These are phyloP conservation scores for Lethocerus indicus DNA, from an alignment of 1,140 invertebrate species.

Conservation along the genomic window DNA sequence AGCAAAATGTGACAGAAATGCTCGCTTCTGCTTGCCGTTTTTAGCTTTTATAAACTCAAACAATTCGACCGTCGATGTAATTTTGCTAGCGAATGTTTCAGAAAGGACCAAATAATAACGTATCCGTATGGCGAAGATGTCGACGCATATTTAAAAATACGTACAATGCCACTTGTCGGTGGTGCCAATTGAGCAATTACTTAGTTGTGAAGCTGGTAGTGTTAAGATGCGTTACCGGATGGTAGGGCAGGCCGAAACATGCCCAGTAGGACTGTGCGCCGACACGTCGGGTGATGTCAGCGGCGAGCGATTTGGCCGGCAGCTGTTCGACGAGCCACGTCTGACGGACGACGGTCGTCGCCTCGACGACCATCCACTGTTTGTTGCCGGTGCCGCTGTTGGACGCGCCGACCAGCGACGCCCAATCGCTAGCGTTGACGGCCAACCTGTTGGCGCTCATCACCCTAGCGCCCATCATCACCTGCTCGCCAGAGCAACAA, in stretches of 20 bases:
- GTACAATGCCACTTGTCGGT: too few relatives aligned
- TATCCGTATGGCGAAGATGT: too few relatives aligned
- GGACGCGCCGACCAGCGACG: constrained; percentile 34
- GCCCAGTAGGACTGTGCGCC: constrained; percentile 51
- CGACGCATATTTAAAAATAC: too few relatives aligned
- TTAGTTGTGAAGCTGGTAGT: too few relatives aligned
- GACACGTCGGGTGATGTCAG: constrained; percentile 52
- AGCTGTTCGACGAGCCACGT: constrained; percentile 73
- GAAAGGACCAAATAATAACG: too few relatives aligned
- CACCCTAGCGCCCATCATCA: constrained; percentile 62
- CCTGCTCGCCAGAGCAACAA: constrained; percentile 22
- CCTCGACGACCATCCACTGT: constrained; percentile 76
- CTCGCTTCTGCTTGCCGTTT: too few relatives aligned
- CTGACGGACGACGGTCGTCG: constrained; percentile 21
- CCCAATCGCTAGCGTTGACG: constrained; percentile 51
- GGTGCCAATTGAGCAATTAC: too few relatives aligned
- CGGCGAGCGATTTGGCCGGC: constrained; percentile 41
- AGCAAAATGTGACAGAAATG: too few relatives aligned
- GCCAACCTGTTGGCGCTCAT: constrained; percentile 75
- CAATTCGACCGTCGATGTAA: too few relatives aligned
- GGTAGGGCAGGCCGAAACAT: constrained; percentile 64
- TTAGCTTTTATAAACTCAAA: too few relatives aligned
- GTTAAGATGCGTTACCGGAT: too few relatives aligned
- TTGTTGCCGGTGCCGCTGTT: constrained; percentile 77
- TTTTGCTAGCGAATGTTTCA: too few relatives aligned